Evolutionary conservation across 92 coral and sea anemone species (phyloP), one percentile per base, ranked within the genome.

Genomic region (Nematostella vectensis): DNA sequence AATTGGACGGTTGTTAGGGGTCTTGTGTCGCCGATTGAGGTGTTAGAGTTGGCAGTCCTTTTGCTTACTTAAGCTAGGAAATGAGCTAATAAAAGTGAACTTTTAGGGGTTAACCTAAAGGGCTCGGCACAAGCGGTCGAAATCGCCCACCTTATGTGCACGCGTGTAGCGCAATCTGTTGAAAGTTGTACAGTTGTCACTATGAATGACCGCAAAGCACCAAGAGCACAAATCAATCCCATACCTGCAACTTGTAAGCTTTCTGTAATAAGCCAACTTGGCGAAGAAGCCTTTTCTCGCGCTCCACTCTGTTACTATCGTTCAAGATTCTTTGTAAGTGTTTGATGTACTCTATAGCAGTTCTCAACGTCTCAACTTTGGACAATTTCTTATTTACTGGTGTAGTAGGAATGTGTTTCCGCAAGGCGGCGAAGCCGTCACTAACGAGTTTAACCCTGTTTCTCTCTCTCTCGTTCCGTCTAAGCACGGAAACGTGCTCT

Each of bases 341-440:
- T 54, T 88, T 87, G 29, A 91, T 91, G 68, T 91, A 91, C 26
- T 73, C 86, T 48, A 91, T 91, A 15, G 98, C 96, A 24, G 73
- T 80, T 37, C 96, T 74, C 38, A 91, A 67, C 21, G 95, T 91
- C 42, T 91, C 93, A 33, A 91, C 88, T 59, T 91, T 91, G 11
- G 98, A 88, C n/a, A 91, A 76, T 76, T 91, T 91, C 62, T 83
- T 80, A 79, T 91, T 87, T 21, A 71, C 28, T 42, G 98, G 96
- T 17, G 52, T 61, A 29, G 89, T 82, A 27, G 89, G 85, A 27
- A 91, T 65, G 53, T 76, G 96, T 50, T 71, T 81, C 27, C 98
- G 79, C 27, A 91, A 62, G 63, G 57, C 75, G 6, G 93, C 81
- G 63, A 91, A 91, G 4, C 98, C 98, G 55, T 91, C 98, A 39